These are phyloP conservation scores for Drosophila sp. DNA, from an alignment of 1,140 invertebrate species.

Conservation along the genomic window DNA sequence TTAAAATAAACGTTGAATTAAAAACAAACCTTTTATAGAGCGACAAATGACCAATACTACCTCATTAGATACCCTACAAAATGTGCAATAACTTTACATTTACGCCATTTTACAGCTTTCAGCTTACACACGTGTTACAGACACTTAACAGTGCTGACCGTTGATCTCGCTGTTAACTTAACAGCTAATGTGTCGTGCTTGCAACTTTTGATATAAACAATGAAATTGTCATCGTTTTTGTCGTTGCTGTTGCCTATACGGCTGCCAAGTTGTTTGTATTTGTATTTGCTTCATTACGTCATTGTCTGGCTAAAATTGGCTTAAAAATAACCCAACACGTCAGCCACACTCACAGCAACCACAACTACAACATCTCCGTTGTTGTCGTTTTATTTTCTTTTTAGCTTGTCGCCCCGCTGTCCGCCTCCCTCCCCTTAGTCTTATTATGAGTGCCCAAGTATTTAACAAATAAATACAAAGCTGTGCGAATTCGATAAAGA, in stretches of 20 bases:
- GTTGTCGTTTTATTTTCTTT: conserved; percentile 32
- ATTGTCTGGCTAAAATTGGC: conserved; percentile 73
- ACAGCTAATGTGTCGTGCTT: conserved; percentile 20
- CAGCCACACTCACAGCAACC: conserved; percentile 52
- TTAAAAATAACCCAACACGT: conserved; percentile 81
- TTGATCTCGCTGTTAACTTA: conserved; percentile 26
- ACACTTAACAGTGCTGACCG: conserved; percentile 1
- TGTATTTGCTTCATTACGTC: conserved; percentile 71
- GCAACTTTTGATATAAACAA: conserved; percentile 76
- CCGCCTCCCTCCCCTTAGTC: background rate
- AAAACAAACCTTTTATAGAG: background rate
- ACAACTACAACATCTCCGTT: conserved; percentile 48
- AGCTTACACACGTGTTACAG: background rate
- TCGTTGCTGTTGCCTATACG: conserved; percentile 40
- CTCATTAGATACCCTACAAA: background rate
- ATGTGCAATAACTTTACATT: background rate
- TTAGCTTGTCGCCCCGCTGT: conserved; percentile 42
- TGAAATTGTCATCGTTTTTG: conserved; percentile 61
- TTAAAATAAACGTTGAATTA: conserved; percentile 33
- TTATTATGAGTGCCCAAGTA: conserved; percentile 6
- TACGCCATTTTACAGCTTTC: background rate
- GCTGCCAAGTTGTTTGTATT: conserved; percentile 62
- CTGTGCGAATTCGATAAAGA: conserved; percentile 46
- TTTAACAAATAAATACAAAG: conserved; percentile 46
- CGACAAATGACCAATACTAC: background rate